phyloP scores from a whole-genome alignment of 2,113 vertebrate genomes.

The Tychaedon coryphoeus region DNA sequence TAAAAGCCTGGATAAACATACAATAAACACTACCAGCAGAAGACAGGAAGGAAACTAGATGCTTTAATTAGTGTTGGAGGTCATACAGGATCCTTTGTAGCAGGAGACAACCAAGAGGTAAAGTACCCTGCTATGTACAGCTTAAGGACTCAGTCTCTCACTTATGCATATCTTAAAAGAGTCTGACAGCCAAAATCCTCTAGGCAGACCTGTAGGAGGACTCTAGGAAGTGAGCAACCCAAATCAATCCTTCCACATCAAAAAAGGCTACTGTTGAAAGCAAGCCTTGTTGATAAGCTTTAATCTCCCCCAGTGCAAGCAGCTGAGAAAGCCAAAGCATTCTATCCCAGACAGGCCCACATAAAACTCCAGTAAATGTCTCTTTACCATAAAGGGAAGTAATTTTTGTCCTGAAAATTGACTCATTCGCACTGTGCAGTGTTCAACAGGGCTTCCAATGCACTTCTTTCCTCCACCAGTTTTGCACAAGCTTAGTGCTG shows the following conservation, averaged over 20 bases:
- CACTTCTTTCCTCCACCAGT: background rate
- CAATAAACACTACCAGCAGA: background rate
- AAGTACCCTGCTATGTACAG: background rate
- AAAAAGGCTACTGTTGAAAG: background rate
- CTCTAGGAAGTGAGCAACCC: background rate
- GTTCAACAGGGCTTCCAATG: background rate
- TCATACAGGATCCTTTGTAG: background rate
- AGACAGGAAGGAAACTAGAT: background rate
- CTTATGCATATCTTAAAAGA: background rate
- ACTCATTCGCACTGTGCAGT: background rate
- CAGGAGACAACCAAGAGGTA: background rate
- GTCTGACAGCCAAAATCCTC: background rate
- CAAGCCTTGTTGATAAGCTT: background rate
- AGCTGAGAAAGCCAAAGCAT: background rate
- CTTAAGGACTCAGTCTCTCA: background rate
- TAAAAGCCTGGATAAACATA: background rate
- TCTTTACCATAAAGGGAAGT: background rate
- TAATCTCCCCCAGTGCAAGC: background rate
- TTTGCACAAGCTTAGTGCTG: background rate
- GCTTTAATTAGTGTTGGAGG: background rate
- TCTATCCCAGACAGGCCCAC: background rate
- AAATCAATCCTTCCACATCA: background rate
- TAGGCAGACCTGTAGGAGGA: background rate
- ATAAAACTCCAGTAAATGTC: background rate
- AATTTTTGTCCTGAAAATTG: background rate